Evolutionary conservation across 2,113 vertebrate species (phyloP), one percentile per base, ranked within the genome.

Genomic region (Xyrauchen texanus): DNA sequence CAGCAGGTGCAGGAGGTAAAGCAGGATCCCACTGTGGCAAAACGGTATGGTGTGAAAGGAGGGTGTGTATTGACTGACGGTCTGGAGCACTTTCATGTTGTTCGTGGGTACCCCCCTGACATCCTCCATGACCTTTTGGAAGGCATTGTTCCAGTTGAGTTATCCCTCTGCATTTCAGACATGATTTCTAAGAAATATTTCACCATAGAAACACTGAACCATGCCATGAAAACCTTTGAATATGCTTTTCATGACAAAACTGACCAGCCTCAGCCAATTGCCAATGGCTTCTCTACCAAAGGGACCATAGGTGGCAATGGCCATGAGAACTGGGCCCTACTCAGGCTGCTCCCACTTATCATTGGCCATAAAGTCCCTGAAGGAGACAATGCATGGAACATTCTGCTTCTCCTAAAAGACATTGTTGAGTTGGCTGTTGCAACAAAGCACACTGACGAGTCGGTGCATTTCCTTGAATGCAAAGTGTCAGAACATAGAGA

Each of bases 21-120:
- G 0, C 44, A 53, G 8, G 62, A 78, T 73, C 68, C 45, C 3
- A 61, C 6, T 13, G 0, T 78, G 5, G 62, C 60, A 67, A 55
- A 15, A 77, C 3, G 15, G 15, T 75, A n/a, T 61, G 81, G 81
- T 82, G 81, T 78, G 45, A 82, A 78, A 78, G 34, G 16, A 67
- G 44, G 9, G 4, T 82, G 75, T 51, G 5, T 34, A 1, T 53
- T 78, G 62, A 67, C 68, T 13, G 52, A 52, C n/a, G 61, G 44
- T 63, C 11, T 77, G 15, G 11, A 77, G 45, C 51, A 78, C n/a
- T 73, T 78, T 78, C 80, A 82, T 78, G 61, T 61, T 78, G 68
- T 78, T 58, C 8, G 15, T 53, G 68, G 81, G 6, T 81, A 73
- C 44, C 67, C 57, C 3, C 79, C 64, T 44, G 64, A 81, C 72